Evolutionary conservation across 2,888 invertebrate species (phyloP), one percentile per base, ranked within the genome.

Genomic region (Melinopterus prodromus): DNA sequence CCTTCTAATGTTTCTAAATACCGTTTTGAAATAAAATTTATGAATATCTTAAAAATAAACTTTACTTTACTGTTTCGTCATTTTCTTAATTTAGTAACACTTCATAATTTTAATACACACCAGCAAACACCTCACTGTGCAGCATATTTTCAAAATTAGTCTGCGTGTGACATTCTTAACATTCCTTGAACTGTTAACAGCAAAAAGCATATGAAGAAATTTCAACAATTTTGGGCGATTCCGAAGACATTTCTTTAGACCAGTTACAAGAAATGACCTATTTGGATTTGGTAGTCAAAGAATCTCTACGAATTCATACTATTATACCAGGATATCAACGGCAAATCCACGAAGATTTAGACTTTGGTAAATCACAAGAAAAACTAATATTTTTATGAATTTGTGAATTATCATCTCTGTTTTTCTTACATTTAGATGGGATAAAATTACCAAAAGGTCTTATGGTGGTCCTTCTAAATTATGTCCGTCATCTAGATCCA

Each of bases 391-490:
- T 26, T 26, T 26, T 1, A 26, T n/a, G n/a, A n/a, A n/a, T 26
- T 2, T 26, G 26, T 26, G 26, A 26, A 26, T 26, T 26, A 26
- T 26, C 2, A 26, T 26, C 3, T 26, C 26, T 26, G 2, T 26
- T 26, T 26, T 26, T 26, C 26, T 26, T 26, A 26, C 1, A 26
- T 26, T 26, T 26, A 26, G 78, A 78, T 53, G 74, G 69, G 6
- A 69, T 72, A 6, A 74, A 36, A 12, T 35, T 78, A 38, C 71
- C 71, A 16, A 78, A 78, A 72, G 78, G 78, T 38, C 72, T 78
- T 12, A 16, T 16, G 9, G 1, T 78, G 5, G 0, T 69, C 0
- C 1, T 69, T 6, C 7, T 71, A 0, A 69, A 72, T 38, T n/a
- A 12, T 15, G 78, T n/a, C 12, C 15, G 71, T 4, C 78, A 78